phyloP scores from a whole-genome alignment of 2,797 vertebrate species.

The Parauchenoglanis ngamensis region DNA sequence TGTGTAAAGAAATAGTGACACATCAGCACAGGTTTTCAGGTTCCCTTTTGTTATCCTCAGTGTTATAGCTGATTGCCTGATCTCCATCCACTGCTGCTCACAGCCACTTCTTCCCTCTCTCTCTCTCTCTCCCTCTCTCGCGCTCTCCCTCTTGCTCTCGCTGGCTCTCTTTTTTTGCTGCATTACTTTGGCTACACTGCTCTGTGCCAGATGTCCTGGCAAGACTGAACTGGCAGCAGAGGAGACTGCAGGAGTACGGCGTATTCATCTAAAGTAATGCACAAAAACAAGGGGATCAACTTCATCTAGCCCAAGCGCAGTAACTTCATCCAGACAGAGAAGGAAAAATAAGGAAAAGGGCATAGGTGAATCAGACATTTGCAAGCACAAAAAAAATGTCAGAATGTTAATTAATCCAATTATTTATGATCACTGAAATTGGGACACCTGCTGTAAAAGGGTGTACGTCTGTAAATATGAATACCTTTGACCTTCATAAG shows the following conservation, averaged over 20 bases:
- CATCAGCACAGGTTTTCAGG: conserved; percentile 34
- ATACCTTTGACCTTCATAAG: not conserved
- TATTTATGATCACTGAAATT: not conserved
- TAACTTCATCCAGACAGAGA: not conserved
- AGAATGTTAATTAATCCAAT: not conserved
- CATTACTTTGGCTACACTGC: conserved; percentile 34
- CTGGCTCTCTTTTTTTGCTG: conserved; percentile 17
- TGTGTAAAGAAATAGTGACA: conserved; percentile 21
- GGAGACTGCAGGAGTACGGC: conserved; percentile 62
- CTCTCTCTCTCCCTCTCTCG: not conserved
- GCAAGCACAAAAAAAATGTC: not conserved
- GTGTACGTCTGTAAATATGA: not conserved
- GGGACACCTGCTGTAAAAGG: not conserved
- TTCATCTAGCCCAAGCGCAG: conserved; percentile 30
- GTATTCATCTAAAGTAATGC: conserved; percentile 37
- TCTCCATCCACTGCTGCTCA: conserved; percentile 25
- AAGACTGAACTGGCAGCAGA: conserved; percentile 61
- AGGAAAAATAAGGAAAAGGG: not conserved
- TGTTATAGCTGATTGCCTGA: conserved; percentile 47
- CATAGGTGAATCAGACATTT: conserved; percentile 10
- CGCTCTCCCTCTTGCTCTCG: not conserved
- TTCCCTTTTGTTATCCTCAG: conserved; percentile 57
- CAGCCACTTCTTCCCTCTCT: conserved; percentile 32
- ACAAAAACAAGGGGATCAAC: conserved; percentile 42
- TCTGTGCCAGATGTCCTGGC: conserved; percentile 80